Conservation (phyloP, 2,113 vertebrate species). For the Pholis gunnellus region DNA sequence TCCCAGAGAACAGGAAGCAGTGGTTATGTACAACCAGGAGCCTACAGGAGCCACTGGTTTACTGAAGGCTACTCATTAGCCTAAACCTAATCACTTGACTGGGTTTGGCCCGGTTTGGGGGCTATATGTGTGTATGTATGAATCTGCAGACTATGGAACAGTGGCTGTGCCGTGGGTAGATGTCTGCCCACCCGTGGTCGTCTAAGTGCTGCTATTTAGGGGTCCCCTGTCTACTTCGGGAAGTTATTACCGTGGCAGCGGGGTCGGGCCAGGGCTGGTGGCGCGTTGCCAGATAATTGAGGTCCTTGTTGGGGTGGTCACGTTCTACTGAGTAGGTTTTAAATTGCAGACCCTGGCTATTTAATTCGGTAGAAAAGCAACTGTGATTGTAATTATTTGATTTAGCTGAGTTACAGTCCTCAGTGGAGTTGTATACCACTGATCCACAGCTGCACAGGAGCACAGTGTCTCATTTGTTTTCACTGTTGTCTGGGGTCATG, state of each 20-base stretch:
- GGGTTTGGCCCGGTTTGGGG: conserved; percentile 24
- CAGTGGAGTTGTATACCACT: conserved; percentile 48
- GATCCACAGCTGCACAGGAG: conserved; percentile 57
- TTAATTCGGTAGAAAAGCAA: conserved; percentile 26
- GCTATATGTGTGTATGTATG: conserved; percentile 36
- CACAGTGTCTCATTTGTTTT: conserved; percentile 74
- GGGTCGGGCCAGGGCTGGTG: conserved; percentile 43
- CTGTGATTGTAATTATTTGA: conserved; percentile 70
- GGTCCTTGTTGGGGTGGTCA: conserved; percentile 66
- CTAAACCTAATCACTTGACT: conserved; percentile 53
- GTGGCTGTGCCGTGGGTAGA: conserved; percentile 49
- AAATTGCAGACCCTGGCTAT: conserved; percentile 37
- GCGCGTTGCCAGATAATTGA: conserved; percentile 64
- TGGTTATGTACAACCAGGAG: conserved; percentile 25
- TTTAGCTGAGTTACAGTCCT: conserved; percentile 69
- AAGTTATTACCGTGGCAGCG: conserved; percentile 62
- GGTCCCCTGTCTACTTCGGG: conserved; percentile 61
- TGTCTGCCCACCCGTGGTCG: conserved; percentile 62
- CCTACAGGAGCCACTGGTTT: conserved; percentile 56
- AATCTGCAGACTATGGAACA: conserved; percentile 59
- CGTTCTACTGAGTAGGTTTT: conserved; percentile 56
- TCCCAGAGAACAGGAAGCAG: conserved; percentile 30
- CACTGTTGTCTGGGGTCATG: conserved; percentile 62
- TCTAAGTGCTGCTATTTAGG: conserved; percentile 72
- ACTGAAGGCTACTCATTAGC: conserved; percentile 68